Conservation (phyloP, 2,888 invertebrate genomes). For the Tipula helvola region DNA sequence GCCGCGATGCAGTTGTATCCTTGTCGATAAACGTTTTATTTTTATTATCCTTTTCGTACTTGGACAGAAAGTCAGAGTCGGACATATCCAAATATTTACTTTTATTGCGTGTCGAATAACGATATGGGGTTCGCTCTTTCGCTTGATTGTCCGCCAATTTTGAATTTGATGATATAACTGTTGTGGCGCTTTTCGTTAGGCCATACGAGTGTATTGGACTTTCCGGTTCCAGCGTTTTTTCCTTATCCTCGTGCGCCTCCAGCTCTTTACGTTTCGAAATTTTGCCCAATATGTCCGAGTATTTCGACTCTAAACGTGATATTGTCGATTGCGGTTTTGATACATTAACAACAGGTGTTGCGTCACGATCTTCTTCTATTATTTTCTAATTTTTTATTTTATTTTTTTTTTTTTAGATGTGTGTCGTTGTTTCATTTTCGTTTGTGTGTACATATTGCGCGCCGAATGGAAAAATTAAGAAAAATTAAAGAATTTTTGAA, state of each 20-base stretch:
- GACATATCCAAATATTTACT: conserved; percentile 27
- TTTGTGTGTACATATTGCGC: background rate
- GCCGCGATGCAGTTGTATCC: conserved; percentile 6
- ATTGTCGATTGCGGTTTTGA: conserved; percentile 38
- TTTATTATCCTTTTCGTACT: background rate
- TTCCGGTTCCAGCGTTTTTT: conserved; percentile 58
- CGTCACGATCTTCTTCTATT: conserved; percentile 27
- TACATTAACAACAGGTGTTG: conserved; percentile 24
- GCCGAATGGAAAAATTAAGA: background rate
- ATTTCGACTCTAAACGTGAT: conserved; percentile 64
- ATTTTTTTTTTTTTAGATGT: background rate
- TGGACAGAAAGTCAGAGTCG: conserved; percentile 26
- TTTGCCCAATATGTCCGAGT: conserved; percentile 60
- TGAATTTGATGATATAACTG: conserved; percentile 28
- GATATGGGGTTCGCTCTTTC: conserved; percentile 31
- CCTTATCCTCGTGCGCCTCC: conserved; percentile 44
- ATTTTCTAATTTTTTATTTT: background rate
- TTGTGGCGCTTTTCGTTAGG: conserved; percentile 32
- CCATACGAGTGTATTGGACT: conserved; percentile 21
- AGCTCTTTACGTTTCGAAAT: conserved; percentile 40
- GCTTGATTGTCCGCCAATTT: background rate
- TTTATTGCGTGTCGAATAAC: conserved; percentile 25
- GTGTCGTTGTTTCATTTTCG: background rate
- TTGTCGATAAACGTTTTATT: background rate
- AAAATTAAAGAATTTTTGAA: background rate